Evolutionary conservation across 2,888 invertebrate genomes (phyloP).

Genomic region (Epinotia ramella): DNA sequence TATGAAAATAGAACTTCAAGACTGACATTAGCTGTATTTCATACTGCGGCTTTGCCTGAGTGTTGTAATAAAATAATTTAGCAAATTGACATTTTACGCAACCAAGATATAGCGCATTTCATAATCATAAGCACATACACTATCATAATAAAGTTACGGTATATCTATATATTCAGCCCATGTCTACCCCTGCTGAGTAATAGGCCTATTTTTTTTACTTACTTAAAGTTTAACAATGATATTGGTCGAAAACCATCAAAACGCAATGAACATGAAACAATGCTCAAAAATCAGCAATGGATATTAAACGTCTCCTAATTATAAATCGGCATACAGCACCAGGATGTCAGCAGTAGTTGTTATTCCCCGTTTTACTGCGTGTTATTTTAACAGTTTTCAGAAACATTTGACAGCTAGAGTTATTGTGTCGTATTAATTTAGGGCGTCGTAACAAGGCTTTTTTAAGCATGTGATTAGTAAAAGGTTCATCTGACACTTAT

Average conservation of each 20-base stretch:
- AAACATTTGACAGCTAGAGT: constrained; percentile 36
- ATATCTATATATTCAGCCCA: too few species aligned
- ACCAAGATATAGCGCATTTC: too few species aligned
- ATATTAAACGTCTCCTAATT: neutral
- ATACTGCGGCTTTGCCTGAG: too few species aligned
- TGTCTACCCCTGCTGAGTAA: too few species aligned
- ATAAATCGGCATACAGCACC: constrained; percentile 10
- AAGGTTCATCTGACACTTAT: neutral
- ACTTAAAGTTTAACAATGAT: too few species aligned
- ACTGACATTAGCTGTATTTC: too few species aligned
- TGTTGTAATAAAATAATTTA: too few species aligned
- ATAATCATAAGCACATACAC: too few species aligned
- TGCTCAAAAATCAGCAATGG: constrained; percentile 1
- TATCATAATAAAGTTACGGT: too few species aligned
- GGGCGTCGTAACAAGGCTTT: constrained; percentile 21
- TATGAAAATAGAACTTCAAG: too few species aligned
- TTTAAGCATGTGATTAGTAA: neutral
- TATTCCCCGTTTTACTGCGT: constrained; percentile 23
- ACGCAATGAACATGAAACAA: constrained; percentile 1
- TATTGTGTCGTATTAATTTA: constrained; percentile 35
- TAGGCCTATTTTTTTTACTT: too few species aligned
- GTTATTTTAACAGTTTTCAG: constrained; percentile 29
- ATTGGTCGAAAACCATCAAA: neutral
- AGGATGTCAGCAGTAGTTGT: constrained; percentile 32
- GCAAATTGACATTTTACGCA: too few species aligned